Base-by-base conservation (phyloP, 2,797 vertebrate species). In the Emydoidea blandingii region DNA sequence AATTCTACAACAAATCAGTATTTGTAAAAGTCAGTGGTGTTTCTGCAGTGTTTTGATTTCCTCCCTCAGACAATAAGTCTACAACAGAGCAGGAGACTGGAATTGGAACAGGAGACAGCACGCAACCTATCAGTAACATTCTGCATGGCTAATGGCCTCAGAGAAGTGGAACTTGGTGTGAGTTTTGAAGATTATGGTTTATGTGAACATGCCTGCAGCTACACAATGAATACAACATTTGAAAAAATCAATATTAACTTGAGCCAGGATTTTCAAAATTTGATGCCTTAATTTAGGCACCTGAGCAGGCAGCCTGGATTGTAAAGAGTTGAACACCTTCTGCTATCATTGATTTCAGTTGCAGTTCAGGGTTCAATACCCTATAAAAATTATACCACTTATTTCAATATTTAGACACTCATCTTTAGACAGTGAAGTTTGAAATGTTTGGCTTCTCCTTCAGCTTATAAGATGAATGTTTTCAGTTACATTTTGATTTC, bases 221-320 rank as follows among this genome's bases (percentile, higher is more conserved):
- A 86, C 10, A 50, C 5, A 85, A 85, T 34, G 62, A 83, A 12
- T 9, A 52, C 19, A 88, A 16, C 10, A 12, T 27, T 59, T 1
- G 5, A 74, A 79, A 25, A 2, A 86, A 89, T 81, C 11, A 23
- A 0, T 83, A 80, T 23, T 47, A 80, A 7, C 10, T 53, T 57
- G 3, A 72, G 19, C 9, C 9, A 76, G 25, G 86, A 53, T 80
- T 94, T 93, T 87, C 59, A 89, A 81, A 86, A 41, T 21, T 83
- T 53, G 25, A 83, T 79, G 47, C 31, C 52, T 88, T 49, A 88
- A 83, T 85, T 92, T 44, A 85, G 81, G 83, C 52, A 52, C 15
- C 72, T n/a, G 57, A 80, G 4, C 4, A 6, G 2, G 1, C 0
- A 53, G 47, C 34, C 0, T 83, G 37, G 62, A 37, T 79, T 83